Evolutionary conservation across 2,797 vertebrate genomes (phyloP).

Genomic region (Liasis olivaceus): DNA sequence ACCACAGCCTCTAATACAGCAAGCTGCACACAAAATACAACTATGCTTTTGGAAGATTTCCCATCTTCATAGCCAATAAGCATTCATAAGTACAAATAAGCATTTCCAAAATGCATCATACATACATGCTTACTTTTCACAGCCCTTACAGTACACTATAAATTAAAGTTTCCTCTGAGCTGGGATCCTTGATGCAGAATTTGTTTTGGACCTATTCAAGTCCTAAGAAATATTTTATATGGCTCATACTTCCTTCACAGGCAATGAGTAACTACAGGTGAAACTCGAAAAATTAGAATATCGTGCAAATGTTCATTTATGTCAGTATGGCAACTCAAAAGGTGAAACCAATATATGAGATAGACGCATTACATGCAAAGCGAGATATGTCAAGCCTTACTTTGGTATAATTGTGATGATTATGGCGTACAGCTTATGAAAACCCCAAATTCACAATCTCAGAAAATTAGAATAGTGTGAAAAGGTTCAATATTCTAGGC

Average conservation of each 20-base stretch:
- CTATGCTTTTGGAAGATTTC: neutral
- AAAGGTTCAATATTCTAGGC: too few species aligned
- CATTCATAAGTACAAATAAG: neutral
- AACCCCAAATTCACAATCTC: too few species aligned
- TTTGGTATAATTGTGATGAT: too few species aligned
- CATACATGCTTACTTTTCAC: neutral
- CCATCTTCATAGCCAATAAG: neutral
- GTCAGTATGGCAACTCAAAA: too few species aligned
- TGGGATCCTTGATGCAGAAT: neutral
- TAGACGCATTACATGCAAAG: too few species aligned
- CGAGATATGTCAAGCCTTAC: too few species aligned
- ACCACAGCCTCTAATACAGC: too few species aligned
- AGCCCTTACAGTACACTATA: neutral
- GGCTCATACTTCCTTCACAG: neutral
- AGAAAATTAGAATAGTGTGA: too few species aligned
- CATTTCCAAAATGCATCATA: neutral
- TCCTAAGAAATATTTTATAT: neutral
- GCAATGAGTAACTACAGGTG: neutral
- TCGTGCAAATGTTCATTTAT: too few species aligned
- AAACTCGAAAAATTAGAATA: too few species aligned
- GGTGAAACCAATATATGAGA: too few species aligned
- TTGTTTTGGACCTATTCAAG: neutral
- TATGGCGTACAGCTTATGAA: too few species aligned
- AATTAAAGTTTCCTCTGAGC: neutral
- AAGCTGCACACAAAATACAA: neutral